These are phyloP conservation scores for Drosophila prosaltans DNA, from an alignment of 1,140 invertebrate species.

Conservation along the genomic window DNA sequence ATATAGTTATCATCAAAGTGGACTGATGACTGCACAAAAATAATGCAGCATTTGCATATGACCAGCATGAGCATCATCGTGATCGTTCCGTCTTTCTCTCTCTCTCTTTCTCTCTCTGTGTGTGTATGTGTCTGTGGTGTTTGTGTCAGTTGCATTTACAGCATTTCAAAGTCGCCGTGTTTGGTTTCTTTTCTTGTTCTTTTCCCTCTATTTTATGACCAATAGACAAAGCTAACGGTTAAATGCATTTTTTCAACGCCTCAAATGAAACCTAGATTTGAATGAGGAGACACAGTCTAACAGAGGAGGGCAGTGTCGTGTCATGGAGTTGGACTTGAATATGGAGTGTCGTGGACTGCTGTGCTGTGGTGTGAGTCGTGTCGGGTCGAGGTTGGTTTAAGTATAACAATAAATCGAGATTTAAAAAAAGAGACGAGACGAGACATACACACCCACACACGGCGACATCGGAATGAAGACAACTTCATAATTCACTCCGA, in stretches of 20 bases:
- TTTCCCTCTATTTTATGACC: conserved; percentile 53
- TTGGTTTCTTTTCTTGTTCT: conserved; percentile 33
- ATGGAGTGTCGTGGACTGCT: neutral
- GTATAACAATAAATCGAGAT: conserved; percentile 71
- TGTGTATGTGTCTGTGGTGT: conserved; percentile 59
- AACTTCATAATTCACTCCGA: conserved; percentile 76
- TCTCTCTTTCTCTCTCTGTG: conserved; percentile 39
- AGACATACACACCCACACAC: conserved; percentile 55
- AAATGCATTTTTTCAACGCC: conserved; percentile 50
- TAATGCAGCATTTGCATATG: conserved; percentile 59
- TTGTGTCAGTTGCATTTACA: conserved; percentile 76
- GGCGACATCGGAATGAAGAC: conserved; percentile 40
- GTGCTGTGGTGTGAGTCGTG: neutral
- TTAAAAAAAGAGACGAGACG: conserved; percentile 30
- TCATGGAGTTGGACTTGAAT: neutral
- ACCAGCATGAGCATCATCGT: conserved; percentile 27
- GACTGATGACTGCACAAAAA: conserved; percentile 49
- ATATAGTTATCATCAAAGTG: conserved; percentile 43
- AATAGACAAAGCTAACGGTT: conserved; percentile 59
- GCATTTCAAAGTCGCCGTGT: conserved; percentile 59
- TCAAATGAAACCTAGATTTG: conserved; percentile 19
- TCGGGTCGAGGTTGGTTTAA: conserved; percentile 35
- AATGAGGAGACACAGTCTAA: conserved; percentile 1
- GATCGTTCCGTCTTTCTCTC: conserved; percentile 24
- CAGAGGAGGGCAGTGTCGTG: neutral